Evolutionary conservation across 2,797 vertebrate species (phyloP), one percentile per base, ranked within the genome.

Genomic region (Labroides dimidiatus): DNA sequence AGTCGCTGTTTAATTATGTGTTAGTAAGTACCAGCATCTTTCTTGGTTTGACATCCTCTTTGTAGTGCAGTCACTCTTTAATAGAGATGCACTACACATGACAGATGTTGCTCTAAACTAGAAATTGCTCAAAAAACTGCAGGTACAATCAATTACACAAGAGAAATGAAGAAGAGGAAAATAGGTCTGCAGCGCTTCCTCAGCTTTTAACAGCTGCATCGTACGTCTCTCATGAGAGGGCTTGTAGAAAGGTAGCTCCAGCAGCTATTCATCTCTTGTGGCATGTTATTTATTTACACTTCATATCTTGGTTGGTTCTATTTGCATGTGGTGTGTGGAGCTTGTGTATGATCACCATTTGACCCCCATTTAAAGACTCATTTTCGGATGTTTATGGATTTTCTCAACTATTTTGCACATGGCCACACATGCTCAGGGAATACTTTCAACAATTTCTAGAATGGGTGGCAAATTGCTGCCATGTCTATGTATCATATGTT

Each of bases 281-380:
- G 90, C 85, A 82, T 92, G 93, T 93, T 92, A 91, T 92, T 91
- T 91, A 89, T 92, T 89, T 91, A 84, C 63, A 72, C 72, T 80
- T 89, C 69, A 70, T 75, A 81, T 89, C 73, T 56, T 70, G 73
- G 52, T 74, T 80, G 75, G 80, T 81, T 84, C 69, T 70, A 85
- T 60, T 72, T 62, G 51, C 42, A 68, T 12, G 37, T 33, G 17
- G 23, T 69, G 39, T 42, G 23, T 15, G 10, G 39, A 45, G 56
- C 13, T 33, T 65, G 37, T 24, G 2, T 42, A 24, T 53, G 16
- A 57, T 56, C 24, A 56, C 60, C 8, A 55, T 73, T 59, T 75
- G 41, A 75, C 60, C 60, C 30, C 39, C 15, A 16, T 47, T 20
- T 64, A 61, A 64, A 66, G 39, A 68, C 2, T 53, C 30, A 67